Percentiles rank a stretch among this genome's conserved stretches.
phyloP scores from a whole-genome alignment of 2,797 vertebrate species.

The Syngnathus acus region DNA sequence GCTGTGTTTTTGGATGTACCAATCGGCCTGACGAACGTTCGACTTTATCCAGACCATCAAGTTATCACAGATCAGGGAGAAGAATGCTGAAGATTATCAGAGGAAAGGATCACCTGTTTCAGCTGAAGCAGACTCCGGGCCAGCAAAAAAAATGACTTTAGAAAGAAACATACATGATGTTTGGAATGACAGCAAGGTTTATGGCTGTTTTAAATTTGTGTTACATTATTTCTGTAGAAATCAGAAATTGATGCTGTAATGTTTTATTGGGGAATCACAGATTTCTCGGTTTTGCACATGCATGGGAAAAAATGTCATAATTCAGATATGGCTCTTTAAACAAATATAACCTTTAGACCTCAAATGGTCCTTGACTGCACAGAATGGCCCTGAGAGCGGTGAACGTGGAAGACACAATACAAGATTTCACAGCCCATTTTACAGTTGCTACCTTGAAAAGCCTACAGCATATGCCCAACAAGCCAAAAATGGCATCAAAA shows the following conservation, averaged over 20 bases:
- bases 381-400: neutral
- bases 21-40: too few species aligned
- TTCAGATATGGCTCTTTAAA: neutral
- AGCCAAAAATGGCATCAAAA: neutral
- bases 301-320: neutral
- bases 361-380: neutral
- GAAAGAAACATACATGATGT: too few species aligned
- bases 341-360: neutral
- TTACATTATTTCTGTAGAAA: neutral
- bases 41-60: too few species aligned
- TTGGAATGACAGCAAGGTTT: too few species aligned
- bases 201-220: too few species aligned
- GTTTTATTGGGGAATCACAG: neutral
- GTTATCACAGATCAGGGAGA: too few species aligned
- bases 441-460: neutral
- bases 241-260: neutral
- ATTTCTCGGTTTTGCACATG: neutral
- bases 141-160: too few species aligned
- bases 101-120: too few species aligned
- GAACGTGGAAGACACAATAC: neutral
- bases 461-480: neutral
- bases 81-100: too few species aligned
- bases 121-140: too few species aligned
- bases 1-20: too few species aligned
- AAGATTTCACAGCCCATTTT: conserved; percentile 11